Conservation (phyloP, 2,797 vertebrate genomes). For the Oryzias dopingdopingensis region DNA sequence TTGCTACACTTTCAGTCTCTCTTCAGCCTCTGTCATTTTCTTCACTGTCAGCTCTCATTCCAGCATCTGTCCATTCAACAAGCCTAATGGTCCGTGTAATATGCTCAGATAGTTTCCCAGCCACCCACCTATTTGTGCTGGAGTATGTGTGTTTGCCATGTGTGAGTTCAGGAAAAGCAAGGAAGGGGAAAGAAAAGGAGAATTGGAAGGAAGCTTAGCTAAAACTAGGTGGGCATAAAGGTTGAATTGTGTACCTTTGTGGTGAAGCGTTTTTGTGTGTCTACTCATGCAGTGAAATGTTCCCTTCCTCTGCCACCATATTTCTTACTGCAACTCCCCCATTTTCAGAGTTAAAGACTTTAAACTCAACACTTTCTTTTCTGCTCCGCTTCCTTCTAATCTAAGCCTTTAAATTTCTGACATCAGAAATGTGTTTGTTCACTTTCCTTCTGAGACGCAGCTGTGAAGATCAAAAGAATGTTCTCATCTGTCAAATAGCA, state of each 20-base stretch:
- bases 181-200: constrained; percentile 11
- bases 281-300: constrained; percentile 3
- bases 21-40: constrained; percentile 58
- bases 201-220: constrained; percentile 34
- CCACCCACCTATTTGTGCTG: constrained; percentile 60
- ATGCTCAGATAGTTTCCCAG: constrained; percentile 63
- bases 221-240: constrained; percentile 7
- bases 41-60: constrained; percentile 64
- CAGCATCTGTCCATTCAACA: constrained; percentile 62
- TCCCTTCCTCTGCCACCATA: not conserved
- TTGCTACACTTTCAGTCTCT: constrained; percentile 45
- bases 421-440: constrained; percentile 5
- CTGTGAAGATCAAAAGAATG: not conserved
- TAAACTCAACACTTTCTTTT: constrained; percentile 13
- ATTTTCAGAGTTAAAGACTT: constrained; percentile 16
- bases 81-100: constrained; percentile 75
- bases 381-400: constrained; percentile 3
- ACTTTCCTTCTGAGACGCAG: not conserved
- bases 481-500: not conserved
- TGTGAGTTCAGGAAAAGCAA: constrained; percentile 7
- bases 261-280: constrained; percentile 5
- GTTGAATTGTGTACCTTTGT: constrained; percentile 19
- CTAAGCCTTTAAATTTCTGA: constrained; percentile 2
- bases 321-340: constrained; percentile 1
- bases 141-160: constrained; percentile 23